Evolutionary conservation across 2,113 vertebrate genomes (phyloP), one percentile per base, ranked within the genome.

Genomic region (Sorex fumeus): DNA sequence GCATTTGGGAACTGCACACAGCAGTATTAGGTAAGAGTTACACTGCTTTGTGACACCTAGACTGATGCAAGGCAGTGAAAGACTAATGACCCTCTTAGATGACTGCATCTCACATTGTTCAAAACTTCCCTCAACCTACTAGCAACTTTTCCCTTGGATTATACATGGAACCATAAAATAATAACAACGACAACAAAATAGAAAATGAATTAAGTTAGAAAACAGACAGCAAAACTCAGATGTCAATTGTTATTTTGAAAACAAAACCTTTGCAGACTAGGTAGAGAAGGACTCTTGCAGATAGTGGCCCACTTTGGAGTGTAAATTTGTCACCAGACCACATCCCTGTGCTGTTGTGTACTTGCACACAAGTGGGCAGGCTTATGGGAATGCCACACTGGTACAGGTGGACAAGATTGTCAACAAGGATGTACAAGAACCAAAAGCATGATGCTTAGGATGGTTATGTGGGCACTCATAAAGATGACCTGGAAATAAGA

Each of bases 61-160:
- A 72, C 64, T 90, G 87, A 96, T 57, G 95, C 93, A 93, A 93
- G 93, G 74, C 83, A 86, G 71, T 93, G 74, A 97, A 96, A 94
- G 91, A 95, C 94, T 97, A 91, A 96, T 90, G 94, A 97, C 34
- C 32, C 30, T 10, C 90, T 92, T 80, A 83, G 79, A 64, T 88
- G 91, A 82, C 84, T 70, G 4, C 1, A 84, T 67, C n/a, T 87
- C 77, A 19, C 62, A 32, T 12, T 36, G 72, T 77, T 53, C 50
- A 47, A 16, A 34, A 34, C 7, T 57, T 69, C 60, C 34, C 21
- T 13, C 60, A 76, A 83, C 21, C 70, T 3, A 0, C 21, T 30
- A 40, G 53, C 28, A 69, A 40, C n/a, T 62, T 74, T 21, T 90
- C n/a, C 45, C 67, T 27, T 62, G 53, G 18, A 32, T 60, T 27